Base-by-base conservation (phyloP, 2,797 vertebrate species). In the Lepus townsendii region DNA sequence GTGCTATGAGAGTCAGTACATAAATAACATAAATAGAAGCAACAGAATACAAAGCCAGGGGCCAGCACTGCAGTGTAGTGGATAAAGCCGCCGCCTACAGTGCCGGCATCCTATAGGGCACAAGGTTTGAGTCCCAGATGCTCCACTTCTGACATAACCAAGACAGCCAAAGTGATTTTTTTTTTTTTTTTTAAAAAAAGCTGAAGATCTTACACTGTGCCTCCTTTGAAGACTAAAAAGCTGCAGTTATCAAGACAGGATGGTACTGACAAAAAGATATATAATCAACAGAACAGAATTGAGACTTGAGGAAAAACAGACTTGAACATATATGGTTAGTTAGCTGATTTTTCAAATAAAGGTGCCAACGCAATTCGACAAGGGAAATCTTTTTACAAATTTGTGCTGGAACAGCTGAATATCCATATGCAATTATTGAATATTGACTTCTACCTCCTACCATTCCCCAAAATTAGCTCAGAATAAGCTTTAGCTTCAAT, bases 171-270 rank as follows among this genome's bases (percentile, higher is more conserved):
- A 54, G 20, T 30, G 62, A 77, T 47, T 54, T 91, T 82, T 77
- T 35, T 35, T 35, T 35, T 35, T 35, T 35, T 35, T 35, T 35
- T 2, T 2, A 32, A 79, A 78, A 47, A 62, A 75, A 89, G 17
- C 17, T 82, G 69, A 52, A 76, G 22, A 82, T 85, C 13, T 50
- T 60, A 47, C 8, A 47, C 9, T 20, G 19, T 75, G n/a, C 35
- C 65, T 87, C 54, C 72, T 82, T 85, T 94, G 83, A 86, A 82
- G 63, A 71, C 19, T 78, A 77, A 80, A 54, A 72, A 30, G n/a
- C n/a, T 42, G 42, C 7, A 42, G 42, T 42, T 42, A 42, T 42
- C 12, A 68, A 85, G 79, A 30, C 20, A 57, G 7, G 19, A 5
- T 65, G 10, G 62, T 80, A 73, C 24, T 77, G 47, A 95, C 47